Percentiles rank a stretch among this genome's conserved stretches.
These are phyloP conservation scores for Trigoniulus corallinus DNA, from an alignment of 1,140 invertebrate species.

Conservation along the genomic window DNA sequence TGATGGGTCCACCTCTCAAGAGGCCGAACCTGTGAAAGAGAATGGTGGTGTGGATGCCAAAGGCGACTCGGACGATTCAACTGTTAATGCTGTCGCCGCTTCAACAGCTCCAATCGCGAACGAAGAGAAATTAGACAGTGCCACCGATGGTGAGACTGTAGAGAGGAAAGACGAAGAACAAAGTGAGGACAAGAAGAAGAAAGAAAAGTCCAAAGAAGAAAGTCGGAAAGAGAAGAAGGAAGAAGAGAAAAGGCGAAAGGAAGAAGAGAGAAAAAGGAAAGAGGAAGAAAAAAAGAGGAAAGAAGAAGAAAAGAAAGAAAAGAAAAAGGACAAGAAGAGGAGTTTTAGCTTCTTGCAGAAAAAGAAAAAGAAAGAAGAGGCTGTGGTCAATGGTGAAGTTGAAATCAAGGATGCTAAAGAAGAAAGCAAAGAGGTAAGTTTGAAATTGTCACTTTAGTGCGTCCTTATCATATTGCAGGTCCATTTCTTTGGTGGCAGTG, in stretches of 20 bases:
- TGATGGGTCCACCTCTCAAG: neutral
- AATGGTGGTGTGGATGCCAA: neutral
- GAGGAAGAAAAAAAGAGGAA: neutral
- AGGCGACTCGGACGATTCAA: neutral
- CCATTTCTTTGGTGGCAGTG: too few species aligned
- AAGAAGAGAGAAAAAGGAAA: neutral
- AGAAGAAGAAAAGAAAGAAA: neutral
- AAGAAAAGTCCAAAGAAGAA: neutral
- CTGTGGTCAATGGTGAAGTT: neutral
- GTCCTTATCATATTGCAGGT: too few species aligned
- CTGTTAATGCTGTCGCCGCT: neutral
- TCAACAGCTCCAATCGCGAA: neutral
- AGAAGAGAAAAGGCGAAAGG: neutral
- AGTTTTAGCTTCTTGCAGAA: slow-evolving; percentile 1
- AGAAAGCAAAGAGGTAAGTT: neutral
- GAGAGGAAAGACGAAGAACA: neutral
- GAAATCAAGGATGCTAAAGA: neutral
- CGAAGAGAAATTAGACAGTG: neutral
- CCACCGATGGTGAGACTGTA: neutral
- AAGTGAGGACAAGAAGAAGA: neutral
- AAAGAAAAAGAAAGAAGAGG: slow-evolving; percentile 1
- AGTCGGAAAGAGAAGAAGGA: neutral
- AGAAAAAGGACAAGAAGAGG: neutral
- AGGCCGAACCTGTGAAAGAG: neutral
- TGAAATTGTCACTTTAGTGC: too few species aligned